Evolutionary conservation across 1,140 invertebrate genomes (phyloP), one percentile per base, ranked within the genome.

Genomic region (Listronotus oregonensis): DNA sequence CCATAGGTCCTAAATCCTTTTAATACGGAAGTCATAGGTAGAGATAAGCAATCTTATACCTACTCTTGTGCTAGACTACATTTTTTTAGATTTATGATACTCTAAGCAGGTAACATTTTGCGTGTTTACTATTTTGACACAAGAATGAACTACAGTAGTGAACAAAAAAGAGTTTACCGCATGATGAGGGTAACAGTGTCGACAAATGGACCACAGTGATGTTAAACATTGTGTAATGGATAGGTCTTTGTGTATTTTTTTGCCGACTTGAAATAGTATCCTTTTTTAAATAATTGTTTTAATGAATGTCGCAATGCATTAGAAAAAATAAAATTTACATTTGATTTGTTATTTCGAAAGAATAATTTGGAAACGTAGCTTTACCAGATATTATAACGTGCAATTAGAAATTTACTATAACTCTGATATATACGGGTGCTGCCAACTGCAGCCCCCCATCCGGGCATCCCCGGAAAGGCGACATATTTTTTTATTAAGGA

Each of bases 101-200:
- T 37, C 34, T 37, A 10, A 10, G 34, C 40, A 56, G 37, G 37
- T 56, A 56, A n/a, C 8, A 42, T 17, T 43, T 56, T 56, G 54
- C 40, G 40, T 42, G 40, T 56, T 56, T 43, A 42, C 40, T 42
- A 14, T 47, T 42, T 47, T 31, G 37, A 46, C 40, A 55, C 18
- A 43, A 55, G 34, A 55, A 58, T 47, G 31, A 46, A 11, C n/a
- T n/a, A 63, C 51, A 63, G 60, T 44, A 54, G 60, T 14, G 40
- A 37, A 63, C 51, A 63, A 55, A 63, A n/a, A 52, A 54, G 52
- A 50, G 43, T 63, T 63, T 54, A 63, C 60, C 60, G 60, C 60
- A 63, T 54, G 60, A 63, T 63, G 52, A 63, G 50, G 51, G 40
- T 39, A 15, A 8, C 40, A 51, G 37, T 51, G 58, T 51, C 34